Evolutionary conservation across 2,888 invertebrate genomes (phyloP), one percentile per base, ranked within the genome.

Genomic region (Limnephilus lunatus): DNA sequence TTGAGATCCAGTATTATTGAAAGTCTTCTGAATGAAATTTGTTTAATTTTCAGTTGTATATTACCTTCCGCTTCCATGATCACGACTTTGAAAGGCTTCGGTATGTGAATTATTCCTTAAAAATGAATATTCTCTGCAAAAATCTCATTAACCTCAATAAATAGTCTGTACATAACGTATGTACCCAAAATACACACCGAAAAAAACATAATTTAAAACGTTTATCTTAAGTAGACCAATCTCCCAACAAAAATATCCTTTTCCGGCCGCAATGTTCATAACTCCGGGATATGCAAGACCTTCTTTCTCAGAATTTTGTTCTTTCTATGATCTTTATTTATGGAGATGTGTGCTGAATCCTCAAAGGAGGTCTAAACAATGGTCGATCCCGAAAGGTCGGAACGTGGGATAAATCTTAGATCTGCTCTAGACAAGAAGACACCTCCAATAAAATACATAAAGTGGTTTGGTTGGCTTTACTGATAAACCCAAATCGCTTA

Each of bases 401-500:
- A 80, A 85, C 53, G 81, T 30, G 87, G 90, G 90, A 92, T 92
- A 92, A 92, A 90, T 90, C 92, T 88, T 82, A 87, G 82, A 91
- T 91, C 91, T 91, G 92, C 85, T 48, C 80, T 87, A 90, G 90
- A 68, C 25, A 68, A 68, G 68, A 25, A 68, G 68, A 39, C 87
- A 90, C 86, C 85, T 85, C 92, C 86, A 86, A 86, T 92, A 90
- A 90, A 87, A 86, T 85, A 91, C 85, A 92, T 83, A 91, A 32
- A 87, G 82, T 53, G 80, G 68, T 86, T 48, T n/a, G 83, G 90
- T 92, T 92, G 90, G 90, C 92, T 92, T 92, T 92, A 86, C 92
- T 35, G 68, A 92, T 92, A 90, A 85, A 68, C 90, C 53, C 31
- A 85, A 80, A 85, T 88, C 32, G 88, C 80, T 68, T 86, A 68